These are phyloP conservation scores for Bradypodion pumilum DNA, from an alignment of 2,797 vertebrate genomes.

Conservation along the genomic window DNA sequence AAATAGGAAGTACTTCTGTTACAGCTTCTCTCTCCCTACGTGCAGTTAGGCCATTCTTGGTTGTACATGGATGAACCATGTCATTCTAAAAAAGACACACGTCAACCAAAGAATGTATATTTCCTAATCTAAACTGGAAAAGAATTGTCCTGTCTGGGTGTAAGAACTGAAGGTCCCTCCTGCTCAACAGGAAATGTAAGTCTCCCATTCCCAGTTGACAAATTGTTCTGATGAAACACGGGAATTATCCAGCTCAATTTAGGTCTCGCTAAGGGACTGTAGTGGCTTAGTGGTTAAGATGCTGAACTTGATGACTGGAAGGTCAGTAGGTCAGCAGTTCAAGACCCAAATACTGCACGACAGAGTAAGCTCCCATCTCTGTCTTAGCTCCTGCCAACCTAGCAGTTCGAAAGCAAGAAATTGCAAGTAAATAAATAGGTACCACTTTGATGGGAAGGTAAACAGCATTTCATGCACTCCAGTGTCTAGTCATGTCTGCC, in stretches of 20 bases:
- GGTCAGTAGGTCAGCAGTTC: no score
- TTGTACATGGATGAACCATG: conserved; percentile 4
- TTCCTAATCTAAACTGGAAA: background rate
- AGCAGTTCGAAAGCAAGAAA: no score
- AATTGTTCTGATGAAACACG: background rate
- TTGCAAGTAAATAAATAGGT: no score
- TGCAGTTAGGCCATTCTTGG: conserved; percentile 27
- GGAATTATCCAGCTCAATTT: background rate
- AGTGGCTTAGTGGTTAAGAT: no score
- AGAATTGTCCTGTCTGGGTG: background rate
- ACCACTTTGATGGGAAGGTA: no score
- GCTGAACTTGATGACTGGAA: no score
- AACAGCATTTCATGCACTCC: no score
- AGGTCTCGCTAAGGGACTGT: background rate
- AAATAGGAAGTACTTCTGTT: conserved; percentile 32
- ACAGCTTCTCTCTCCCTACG: conserved; percentile 4
- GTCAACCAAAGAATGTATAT: background rate
- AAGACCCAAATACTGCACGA: no score
- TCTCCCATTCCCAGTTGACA: background rate
- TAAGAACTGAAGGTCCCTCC: conserved; percentile 9
- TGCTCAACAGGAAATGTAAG: background rate
- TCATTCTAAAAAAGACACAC: conserved; percentile 19
- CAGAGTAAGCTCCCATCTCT: no score
- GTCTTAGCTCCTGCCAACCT: no score
- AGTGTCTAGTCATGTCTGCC: no score